These are phyloP conservation scores for Gopherus flavomarginatus DNA, from an alignment of 2,113 vertebrate species.

Conservation along the genomic window DNA sequence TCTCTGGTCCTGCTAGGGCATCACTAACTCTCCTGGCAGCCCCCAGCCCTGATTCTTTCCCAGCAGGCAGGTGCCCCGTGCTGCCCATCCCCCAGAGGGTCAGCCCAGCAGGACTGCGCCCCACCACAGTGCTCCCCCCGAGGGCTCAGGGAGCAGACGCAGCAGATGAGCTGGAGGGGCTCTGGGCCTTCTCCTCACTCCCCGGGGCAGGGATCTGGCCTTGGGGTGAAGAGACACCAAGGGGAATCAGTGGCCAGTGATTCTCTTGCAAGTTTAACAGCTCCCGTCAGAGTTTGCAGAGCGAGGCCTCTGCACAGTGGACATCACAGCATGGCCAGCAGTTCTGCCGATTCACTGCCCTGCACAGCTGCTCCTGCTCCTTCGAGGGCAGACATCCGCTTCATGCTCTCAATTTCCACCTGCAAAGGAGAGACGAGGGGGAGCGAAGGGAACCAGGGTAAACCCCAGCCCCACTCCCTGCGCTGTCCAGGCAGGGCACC, in stretches of 20 bases:
- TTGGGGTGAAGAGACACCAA: background rate
- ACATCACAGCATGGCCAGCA: background rate
- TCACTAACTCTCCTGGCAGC: background rate
- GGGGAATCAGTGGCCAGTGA: background rate
- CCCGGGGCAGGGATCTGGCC: background rate
- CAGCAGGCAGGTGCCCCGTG: background rate
- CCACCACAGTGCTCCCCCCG: too few relatives aligned
- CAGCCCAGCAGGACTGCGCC: background rate
- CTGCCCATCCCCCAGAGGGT: background rate
- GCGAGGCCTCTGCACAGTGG: background rate
- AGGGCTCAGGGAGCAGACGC: background rate
- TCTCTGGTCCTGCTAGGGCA: too few relatives aligned
- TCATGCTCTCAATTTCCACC: slow-evolving; percentile 9
- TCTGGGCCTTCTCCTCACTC: background rate
- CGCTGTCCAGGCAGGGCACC: background rate
- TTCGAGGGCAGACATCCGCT: slow-evolving; percentile 23
- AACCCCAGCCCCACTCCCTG: background rate
- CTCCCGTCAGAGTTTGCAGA: background rate
- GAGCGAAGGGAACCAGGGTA: fast-evolving
- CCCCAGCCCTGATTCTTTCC: too few relatives aligned
- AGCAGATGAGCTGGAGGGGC: background rate
- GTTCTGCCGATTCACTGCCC: too few relatives aligned
- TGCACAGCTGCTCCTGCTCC: fast-evolving
- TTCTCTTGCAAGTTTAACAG: background rate
- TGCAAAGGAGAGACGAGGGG: background rate